Conservation (phyloP, 2,797 vertebrate genomes). For the Malacoraja senta region DNA sequence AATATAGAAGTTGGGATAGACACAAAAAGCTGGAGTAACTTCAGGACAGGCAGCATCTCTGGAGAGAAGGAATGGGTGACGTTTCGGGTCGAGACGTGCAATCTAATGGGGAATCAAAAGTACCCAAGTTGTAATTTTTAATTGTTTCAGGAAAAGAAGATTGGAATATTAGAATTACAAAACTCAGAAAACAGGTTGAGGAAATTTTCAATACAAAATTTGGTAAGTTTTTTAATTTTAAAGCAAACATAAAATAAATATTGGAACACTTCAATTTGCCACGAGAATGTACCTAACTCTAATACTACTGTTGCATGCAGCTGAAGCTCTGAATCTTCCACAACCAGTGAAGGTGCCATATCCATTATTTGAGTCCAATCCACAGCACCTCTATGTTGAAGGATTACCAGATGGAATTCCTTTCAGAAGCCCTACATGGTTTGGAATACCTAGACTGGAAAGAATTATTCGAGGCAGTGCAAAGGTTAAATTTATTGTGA, state of each 20-base stretch:
- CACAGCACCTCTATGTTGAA: constrained; percentile 56
- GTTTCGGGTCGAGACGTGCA: no score
- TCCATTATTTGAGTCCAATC: constrained; percentile 60
- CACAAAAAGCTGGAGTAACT: no score
- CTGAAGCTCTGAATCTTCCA: constrained; percentile 59
- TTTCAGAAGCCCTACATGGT: constrained; percentile 69
- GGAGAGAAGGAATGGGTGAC: no score
- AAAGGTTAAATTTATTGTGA: constrained; percentile 65
- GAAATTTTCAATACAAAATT: constrained; percentile 67
- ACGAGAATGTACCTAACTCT: neutral
- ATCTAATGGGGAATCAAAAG: neutral
- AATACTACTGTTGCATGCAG: constrained; percentile 48
- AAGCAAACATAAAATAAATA: neutral
- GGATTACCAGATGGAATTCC: constrained; percentile 68
- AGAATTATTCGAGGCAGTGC: constrained; percentile 59
- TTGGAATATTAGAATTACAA: constrained; percentile 67
- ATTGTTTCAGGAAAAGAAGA: constrained; percentile 58
- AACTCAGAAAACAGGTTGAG: constrained; percentile 65
- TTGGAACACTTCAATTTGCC: neutral
- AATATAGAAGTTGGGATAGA: no score
- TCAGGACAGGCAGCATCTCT: no score
- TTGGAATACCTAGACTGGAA: constrained; percentile 68
- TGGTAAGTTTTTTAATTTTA: constrained; percentile 50
- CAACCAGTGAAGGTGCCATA: constrained; percentile 65
- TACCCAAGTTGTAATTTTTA: neutral